Evolutionary conservation across 2,888 invertebrate genomes (phyloP).

Genomic region (Mantis religiosa): DNA sequence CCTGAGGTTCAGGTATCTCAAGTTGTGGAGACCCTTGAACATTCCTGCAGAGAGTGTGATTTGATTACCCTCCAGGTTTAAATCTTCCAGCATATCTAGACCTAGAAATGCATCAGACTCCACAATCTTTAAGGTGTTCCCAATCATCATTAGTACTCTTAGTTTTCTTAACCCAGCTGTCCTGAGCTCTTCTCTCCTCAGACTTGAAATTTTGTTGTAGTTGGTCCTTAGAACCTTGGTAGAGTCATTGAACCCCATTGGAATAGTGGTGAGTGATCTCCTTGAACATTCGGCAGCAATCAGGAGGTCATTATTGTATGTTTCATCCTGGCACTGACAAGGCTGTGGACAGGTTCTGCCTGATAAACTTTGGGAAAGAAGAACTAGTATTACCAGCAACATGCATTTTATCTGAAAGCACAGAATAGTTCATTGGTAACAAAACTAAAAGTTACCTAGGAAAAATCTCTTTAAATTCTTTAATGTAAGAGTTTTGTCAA

Average conservation of each 20-base stretch:
- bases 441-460: too few species aligned
- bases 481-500: too few species aligned
- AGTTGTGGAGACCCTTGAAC: not conserved
- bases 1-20: not conserved
- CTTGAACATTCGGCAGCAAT: not conserved
- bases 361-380: not conserved
- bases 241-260: not conserved
- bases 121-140: not conserved
- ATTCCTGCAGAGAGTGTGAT: not conserved
- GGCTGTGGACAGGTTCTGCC: not conserved
- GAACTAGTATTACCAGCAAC: not conserved
- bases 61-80: not conserved
- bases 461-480: too few species aligned
- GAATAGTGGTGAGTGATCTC: not conserved
- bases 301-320: not conserved
- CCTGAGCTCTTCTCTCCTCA: not conserved
- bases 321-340: not conserved
- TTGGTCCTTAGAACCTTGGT: not conserved
- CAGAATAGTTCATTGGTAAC: too few species aligned
- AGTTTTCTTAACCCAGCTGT: not conserved
- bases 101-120: not conserved
- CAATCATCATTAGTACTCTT: not conserved
- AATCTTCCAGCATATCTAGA: not conserved
- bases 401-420: too few species aligned
- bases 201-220: not conserved